Evolutionary conservation across 2,888 invertebrate species (phyloP), one percentile per base, ranked within the genome.

Genomic region (Anagyrus pseudococci): DNA sequence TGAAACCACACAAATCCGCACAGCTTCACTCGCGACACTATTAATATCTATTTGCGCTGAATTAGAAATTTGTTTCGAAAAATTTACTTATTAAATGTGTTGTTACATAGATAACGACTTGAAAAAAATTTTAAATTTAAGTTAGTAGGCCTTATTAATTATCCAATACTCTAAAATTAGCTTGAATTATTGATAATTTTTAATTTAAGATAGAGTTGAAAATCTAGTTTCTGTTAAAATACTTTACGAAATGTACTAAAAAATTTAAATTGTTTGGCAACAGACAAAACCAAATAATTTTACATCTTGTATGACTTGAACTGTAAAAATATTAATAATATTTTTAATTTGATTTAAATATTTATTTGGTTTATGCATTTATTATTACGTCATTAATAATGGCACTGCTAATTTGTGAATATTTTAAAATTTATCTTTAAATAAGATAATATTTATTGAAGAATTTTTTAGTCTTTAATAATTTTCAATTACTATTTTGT

Each of bases 351-450:
- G n/a, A n/a, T n/a, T n/a, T n/a, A n/a, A n/a, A n/a, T n/a, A n/a
- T n/a, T n/a, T n/a, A n/a, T n/a, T 56, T 33, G 29, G 19, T 37
- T 10, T 56, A 10, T 37, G 33, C 13, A 56, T n/a, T 55, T 37
- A 40, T 47, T 13, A 37, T 49, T 29, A 37, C 22, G 33, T 52
- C 43, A 1, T 37, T 3, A 49, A 44, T 52, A 58, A 52, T 58
- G 52, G 52, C 52, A 58, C 58, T 52, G 58, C 46, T 52, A 17
- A 52, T 44, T 50, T 58, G 46, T 37, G 19, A 37, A 48, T 37
- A 37, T 19, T 37, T 19, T 58, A 23, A 49, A 2, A 43, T 41
- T 58, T 19, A 44, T 13, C 25, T 48, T 10, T 23, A 29, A 33
- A 33, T 13, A 33, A 33, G 13, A 33, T 8, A 33, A 8, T 33